Conservation (phyloP, 2,113 vertebrate genomes). For the Cervus canadensis region DNA sequence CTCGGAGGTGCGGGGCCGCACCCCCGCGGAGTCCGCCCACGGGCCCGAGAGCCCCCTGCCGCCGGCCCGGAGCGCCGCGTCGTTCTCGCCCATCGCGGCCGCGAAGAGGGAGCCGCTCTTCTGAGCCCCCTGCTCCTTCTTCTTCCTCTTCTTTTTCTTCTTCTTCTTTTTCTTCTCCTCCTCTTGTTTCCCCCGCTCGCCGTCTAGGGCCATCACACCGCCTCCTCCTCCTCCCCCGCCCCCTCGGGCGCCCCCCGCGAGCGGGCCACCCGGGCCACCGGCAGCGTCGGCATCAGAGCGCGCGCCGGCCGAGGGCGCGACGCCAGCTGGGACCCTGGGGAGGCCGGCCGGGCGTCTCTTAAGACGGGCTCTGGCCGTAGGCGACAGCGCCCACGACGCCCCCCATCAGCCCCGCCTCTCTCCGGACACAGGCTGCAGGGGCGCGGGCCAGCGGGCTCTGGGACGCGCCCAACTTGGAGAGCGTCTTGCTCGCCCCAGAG, state of each 20-base stretch:
- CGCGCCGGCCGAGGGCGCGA: neutral
- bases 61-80: conserved; percentile 83
- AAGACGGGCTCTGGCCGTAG: conserved; percentile 7
- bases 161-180: conserved; percentile 68
- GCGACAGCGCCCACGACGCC: neutral
- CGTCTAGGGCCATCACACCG: conserved; percentile 81
- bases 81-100: conserved; percentile 88
- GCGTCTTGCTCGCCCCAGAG: neutral
- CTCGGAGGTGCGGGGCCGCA: conserved; percentile 90
- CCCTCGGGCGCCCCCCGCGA: conserved; percentile 72
- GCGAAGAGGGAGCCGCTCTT: conserved; percentile 72
- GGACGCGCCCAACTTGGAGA: conserved; percentile 67
- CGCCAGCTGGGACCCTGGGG: neutral
- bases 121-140: conserved; percentile 57
- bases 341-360: neutral
- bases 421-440: neutral
- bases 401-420: conserved; percentile 56
- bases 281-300: conserved; percentile 35
- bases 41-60: conserved; percentile 87
- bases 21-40: conserved; percentile 88
- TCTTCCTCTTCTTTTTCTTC: conserved; percentile 66
- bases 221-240: conserved; percentile 75
- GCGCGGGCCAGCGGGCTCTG: neutral
- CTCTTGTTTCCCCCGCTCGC: conserved; percentile 75
- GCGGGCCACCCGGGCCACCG: conserved; percentile 35